These are phyloP conservation scores for Anoplopoma fimbria DNA, from an alignment of 2,113 vertebrate species.

Conservation along the genomic window DNA sequence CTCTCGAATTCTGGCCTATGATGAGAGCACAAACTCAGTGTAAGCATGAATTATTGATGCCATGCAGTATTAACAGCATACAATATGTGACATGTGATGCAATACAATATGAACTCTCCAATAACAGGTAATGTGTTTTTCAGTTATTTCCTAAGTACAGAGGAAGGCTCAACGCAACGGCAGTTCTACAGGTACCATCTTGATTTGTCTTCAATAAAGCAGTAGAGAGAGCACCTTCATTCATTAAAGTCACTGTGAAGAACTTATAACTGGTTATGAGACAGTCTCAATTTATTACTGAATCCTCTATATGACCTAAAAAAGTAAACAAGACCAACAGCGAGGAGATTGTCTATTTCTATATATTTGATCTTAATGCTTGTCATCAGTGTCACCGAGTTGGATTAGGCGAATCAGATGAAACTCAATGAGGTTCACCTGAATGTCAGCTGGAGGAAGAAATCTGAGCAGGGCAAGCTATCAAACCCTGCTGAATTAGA, in stretches of 20 bases:
- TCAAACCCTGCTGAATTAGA: not conserved
- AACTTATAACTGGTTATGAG: not conserved
- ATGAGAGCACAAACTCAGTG: conserved; percentile 69
- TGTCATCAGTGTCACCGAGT: not conserved
- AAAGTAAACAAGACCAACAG: not conserved
- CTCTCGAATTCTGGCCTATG: conserved; percentile 71
- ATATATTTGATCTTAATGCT: not conserved
- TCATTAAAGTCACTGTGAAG: not conserved
- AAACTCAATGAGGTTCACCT: not conserved
- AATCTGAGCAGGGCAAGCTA: no score
- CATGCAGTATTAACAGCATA: not conserved
- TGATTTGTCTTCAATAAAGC: not conserved
- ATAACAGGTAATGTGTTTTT: conserved; percentile 35
- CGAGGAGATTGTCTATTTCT: not conserved
- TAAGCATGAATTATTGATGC: conserved; percentile 44
- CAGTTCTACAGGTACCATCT: conserved; percentile 79
- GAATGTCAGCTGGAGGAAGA: not conserved
- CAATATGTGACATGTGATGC: not conserved
- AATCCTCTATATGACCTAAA: not conserved
- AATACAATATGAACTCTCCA: not conserved
- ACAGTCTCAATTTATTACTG: not conserved
- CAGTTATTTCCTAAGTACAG: conserved; percentile 83
- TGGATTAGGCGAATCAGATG: not conserved
- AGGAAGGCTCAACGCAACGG: conserved; percentile 66
- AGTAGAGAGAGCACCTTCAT: not conserved